A percentile compares a stretch with the other conserved stretches of the same genome.
Evolutionary conservation across 2,888 invertebrate genomes (phyloP).

Genomic region (Sacculina carcini): DNA sequence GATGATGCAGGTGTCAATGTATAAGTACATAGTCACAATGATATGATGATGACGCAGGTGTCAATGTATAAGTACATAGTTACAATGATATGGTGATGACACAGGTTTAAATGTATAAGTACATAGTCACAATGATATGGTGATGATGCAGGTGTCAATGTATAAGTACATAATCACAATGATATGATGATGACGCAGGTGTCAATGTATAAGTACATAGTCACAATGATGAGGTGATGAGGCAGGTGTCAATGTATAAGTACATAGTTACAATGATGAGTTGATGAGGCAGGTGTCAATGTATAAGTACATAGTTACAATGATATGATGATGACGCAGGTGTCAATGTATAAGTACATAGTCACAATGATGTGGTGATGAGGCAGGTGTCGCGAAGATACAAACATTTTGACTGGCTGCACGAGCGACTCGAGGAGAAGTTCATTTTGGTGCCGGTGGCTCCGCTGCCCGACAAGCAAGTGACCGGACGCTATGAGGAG

Average conservation of each 20-base stretch:
- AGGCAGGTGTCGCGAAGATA: slow-evolving; percentile 47
- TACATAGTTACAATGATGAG: neutral
- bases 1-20: neutral
- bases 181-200: neutral
- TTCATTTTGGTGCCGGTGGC: slow-evolving; percentile 85
- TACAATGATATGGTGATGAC: neutral
- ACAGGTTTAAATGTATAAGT: neutral
- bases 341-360: neutral
- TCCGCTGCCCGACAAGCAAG: slow-evolving; percentile 91
- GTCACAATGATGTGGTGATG: neutral
- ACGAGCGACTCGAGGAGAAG: slow-evolving; percentile 74
- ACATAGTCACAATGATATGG: neutral
- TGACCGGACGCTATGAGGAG: slow-evolving; percentile 78
- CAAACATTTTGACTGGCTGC: slow-evolving; percentile 98
- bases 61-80: neutral
- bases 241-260: neutral
- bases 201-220: neutral
- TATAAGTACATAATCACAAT: neutral
- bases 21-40: neutral
- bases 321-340: neutral
- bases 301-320: neutral
- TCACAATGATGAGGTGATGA: neutral
- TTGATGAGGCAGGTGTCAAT: neutral
- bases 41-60: neutral
- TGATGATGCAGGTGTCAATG: neutral